These are phyloP conservation scores for Prochilodus magdalenae DNA, from an alignment of 2,113 vertebrate species.

Conservation along the genomic window DNA sequence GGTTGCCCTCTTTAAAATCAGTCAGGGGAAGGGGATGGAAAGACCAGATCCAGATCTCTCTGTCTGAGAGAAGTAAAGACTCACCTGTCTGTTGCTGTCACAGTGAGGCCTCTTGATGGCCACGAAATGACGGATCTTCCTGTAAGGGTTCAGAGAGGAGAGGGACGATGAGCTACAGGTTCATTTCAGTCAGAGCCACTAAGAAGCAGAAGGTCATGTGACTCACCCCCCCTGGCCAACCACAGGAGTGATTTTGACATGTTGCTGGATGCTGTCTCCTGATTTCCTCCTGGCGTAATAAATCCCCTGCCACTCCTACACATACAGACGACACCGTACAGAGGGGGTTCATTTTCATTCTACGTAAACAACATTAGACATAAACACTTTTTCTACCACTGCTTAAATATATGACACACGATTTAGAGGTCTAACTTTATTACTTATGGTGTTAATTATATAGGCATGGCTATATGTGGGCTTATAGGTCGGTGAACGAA, in stretches of 20 bases:
- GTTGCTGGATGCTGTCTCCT: conserved; percentile 92
- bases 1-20: too few relatives aligned
- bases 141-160: conserved; percentile 68
- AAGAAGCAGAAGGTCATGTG: neutral
- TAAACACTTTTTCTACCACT: too few relatives aligned
- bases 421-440: too few relatives aligned
- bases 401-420: too few relatives aligned
- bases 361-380: too few relatives aligned
- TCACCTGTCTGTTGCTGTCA: conserved; percentile 93
- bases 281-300: conserved; percentile 90
- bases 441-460: too few relatives aligned
- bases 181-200: neutral
- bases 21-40: too few relatives aligned
- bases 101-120: conserved; percentile 90
- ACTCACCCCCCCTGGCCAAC: conserved; percentile 94
- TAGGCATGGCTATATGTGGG: too few relatives aligned
- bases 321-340: neutral
- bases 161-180: neutral
- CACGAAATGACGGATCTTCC: conserved; percentile 95
- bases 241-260: conserved; percentile 93
- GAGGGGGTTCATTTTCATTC: neutral
- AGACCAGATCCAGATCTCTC: too few relatives aligned
- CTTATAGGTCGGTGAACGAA: too few relatives aligned
- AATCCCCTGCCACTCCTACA: conserved; percentile 95
- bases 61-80: too few relatives aligned